Base-by-base conservation (phyloP, 2,797 vertebrate genomes). In the Anguilla pacifica region DNA sequence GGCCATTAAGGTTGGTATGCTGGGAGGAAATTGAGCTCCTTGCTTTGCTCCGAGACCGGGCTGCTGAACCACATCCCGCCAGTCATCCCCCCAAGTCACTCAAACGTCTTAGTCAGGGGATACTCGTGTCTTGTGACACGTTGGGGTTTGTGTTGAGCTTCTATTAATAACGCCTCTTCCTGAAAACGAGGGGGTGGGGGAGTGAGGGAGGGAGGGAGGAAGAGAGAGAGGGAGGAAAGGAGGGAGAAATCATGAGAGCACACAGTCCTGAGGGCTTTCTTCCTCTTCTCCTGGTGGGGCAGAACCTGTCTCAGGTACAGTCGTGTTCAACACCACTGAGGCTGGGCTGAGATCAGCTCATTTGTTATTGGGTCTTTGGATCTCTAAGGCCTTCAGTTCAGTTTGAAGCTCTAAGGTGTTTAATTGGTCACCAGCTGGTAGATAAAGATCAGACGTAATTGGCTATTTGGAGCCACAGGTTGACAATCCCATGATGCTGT, bases 111-210 rank as follows among this genome's bases (percentile, higher is more conserved):
- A 88, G 91, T 95, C 94, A 94, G 91, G 92, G 91, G 91, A 94
- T 93, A 92, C 87, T 86, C 91, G 90, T 92, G 94, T 95, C 95
- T 96, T 96, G 95, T 96, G 95, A 96, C 94, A 92, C 87, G 87
- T 91, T 91, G 93, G 92, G 90, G 92, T 90, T 90, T 91, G 91
- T 90, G 93, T 90, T 90, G 93, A 92, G 90, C 86, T 28, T 88
- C 94, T 95, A 95, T 96, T 95, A 96, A 96, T 96, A 95, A 94
- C 94, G 91, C 84, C 89, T 9, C 77, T n/a, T 81, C 43, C 57
- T 72, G 74, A 72, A 11, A 4, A 39, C 4, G 35, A 83, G 49
- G 25, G 79, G 22, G 46, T 11, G 19, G 53, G 55, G n/a, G 49
- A 86, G 86, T 22, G 43, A 67, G 39, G 25, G 17, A 4, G 55